Evolutionary conservation across 2,888 invertebrate species (phyloP), one percentile per base, ranked within the genome.

Genomic region (Megamerina dolium): DNA sequence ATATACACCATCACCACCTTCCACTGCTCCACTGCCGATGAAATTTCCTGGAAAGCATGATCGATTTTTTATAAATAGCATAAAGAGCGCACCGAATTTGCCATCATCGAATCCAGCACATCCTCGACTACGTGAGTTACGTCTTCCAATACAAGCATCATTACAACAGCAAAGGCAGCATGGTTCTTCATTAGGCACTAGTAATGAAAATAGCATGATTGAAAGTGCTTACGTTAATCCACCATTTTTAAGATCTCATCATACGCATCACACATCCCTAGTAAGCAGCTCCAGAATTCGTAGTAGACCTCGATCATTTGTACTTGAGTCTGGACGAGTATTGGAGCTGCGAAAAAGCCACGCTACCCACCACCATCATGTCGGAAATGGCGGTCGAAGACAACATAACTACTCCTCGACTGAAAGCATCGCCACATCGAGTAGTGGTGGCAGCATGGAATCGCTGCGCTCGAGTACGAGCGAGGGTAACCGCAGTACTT

Each of bases 391-490:
- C 55, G 55, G 49, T 52, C 56, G 56, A 53, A 54, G 53, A 37
- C 53, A 55, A 5, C 74, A 55, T 47, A 68, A 69, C 52, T 72
- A 69, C 54, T 72, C 72, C 51, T 88, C 88, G 60, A 87, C 87
- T 21, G 89, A 89, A 70, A 87, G 87, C 67, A 87, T 89, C 80
- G 87, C 87, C 23, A 87, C 87, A 6, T 88, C 87, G 61, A 87
- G 87, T 71, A 87, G 87, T 63, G 87, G 86, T 38, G 87, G 87
- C 32, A 89, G 89, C 68, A 84, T 90, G 83, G 90, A 90, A 64
- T 89, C 89, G 42, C 73, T 90, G 50, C 79, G 87, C 50, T 88
- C 88, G 70, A 87, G 87, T 66, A 88, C 87, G 44, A 90, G 89
- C 66, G 89, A 89, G 69, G 88, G 87, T 21, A 88, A 87, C 62